Base-by-base conservation (phyloP, 2,888 invertebrate genomes). In the Aporophyla lueneburgensis region DNA sequence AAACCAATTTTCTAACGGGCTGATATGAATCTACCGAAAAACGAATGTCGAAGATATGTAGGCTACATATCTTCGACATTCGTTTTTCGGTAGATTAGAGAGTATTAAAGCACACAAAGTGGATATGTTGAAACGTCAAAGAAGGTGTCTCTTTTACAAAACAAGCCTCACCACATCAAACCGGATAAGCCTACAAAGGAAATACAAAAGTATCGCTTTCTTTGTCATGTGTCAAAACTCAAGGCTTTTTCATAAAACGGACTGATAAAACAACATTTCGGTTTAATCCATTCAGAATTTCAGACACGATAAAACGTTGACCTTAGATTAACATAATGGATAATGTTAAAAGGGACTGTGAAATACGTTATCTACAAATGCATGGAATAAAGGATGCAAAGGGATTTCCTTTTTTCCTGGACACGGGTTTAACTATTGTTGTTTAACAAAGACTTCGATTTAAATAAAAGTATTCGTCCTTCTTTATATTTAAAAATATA, bases 281-380 rank as follows among this genome's bases (percentile, higher is more conserved):
- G 88, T 91, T 85, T 94, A 93, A 93, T 93, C 92, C 93, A 91
- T 75, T 80, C 51, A 69, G 69, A 80, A 80, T 69, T 94, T 94
- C 91, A 91, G 92, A 92, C 87, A 90, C 88, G 93, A 93, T 93
- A 93, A 94, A 93, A 91, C 92, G 91, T 90, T 91, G 92, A 92
- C 93, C 93, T 92, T 88, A 93, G 93, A 95, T 95, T 94, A 94
- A 92, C 93, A 94, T 94, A 94, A 93, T 93, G 94, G 93, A 93
- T 92, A 93, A 93, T 92, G 93, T 93, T 92, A 92, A 94, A 95
- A 94, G 92, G 94, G 94, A 91, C 92, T 88, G 90, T 91, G 92
- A 91, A 92, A 93, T 92, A 92, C 88, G 91, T 92, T 94, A 94
- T 94, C 93, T 93, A 88, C 89, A 91, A 90, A 91, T 91, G 89